phyloP scores from a whole-genome alignment of 2,888 invertebrate genomes.

The Congeria kusceri region DNA sequence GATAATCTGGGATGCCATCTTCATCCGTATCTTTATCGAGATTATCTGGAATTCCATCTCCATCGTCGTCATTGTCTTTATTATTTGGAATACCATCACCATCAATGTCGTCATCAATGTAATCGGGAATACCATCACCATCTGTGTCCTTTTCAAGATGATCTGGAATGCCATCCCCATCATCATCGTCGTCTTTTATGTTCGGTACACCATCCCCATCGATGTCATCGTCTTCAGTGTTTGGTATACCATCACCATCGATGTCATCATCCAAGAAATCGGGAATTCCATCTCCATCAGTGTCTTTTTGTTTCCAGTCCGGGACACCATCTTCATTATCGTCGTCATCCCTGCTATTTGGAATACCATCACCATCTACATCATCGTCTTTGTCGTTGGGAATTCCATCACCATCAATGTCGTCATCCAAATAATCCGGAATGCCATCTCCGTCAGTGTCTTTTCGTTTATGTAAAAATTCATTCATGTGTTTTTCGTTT shows the following conservation, averaged over 20 bases:
- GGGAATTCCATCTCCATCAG: conserved; percentile 81
- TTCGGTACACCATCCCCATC: conserved; percentile 77
- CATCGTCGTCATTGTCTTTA: conserved; percentile 61
- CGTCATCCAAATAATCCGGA: conserved; percentile 67
- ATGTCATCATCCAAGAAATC: conserved; percentile 60
- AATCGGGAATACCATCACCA: conserved; percentile 81
- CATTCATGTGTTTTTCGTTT: conserved; percentile 72
- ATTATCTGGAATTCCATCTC: conserved; percentile 73
- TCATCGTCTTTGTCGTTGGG: conserved; percentile 69
- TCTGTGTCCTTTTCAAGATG: conserved; percentile 75
- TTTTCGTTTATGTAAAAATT: conserved; percentile 66
- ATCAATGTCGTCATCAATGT: conserved; percentile 76
- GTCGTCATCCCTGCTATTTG: conserved; percentile 74
- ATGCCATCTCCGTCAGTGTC: conserved; percentile 73
- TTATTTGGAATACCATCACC: conserved; percentile 79
- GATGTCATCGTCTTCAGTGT: conserved; percentile 72
- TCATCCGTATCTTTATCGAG: conserved; percentile 63
- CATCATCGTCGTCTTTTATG: conserved; percentile 70
- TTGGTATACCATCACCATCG: conserved; percentile 78
- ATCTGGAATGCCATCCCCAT: conserved; percentile 79
- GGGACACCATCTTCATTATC: conserved; percentile 79
- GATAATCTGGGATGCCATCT: conserved; percentile 71
- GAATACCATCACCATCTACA: conserved; percentile 80
- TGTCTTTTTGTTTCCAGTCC: conserved; percentile 75
- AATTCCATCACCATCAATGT: conserved; percentile 27